Base-by-base conservation (phyloP, 2,113 vertebrate genomes). In the Deroptyus accipitrinus region DNA sequence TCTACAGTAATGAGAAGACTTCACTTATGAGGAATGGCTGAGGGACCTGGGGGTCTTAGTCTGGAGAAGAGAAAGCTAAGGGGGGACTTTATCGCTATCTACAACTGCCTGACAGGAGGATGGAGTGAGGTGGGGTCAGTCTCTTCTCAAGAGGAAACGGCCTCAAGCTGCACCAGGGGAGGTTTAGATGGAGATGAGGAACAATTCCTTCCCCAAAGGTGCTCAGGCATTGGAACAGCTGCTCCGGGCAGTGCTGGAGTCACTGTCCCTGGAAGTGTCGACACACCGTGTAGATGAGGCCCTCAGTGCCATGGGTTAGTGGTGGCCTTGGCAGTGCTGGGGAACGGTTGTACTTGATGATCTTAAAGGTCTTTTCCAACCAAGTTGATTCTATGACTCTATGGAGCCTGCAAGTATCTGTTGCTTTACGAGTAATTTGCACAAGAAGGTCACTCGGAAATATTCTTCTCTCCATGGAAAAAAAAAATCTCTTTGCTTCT, bases 401-500 rank as follows among this genome's bases (percentile, higher is more conserved):
- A 24, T 0, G 3, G 83, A 93, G 61, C 44, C 70, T 89, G 57
- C 39, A 35, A 82, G 57, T 46, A 55, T 78, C 69, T 90, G 69
- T 89, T 94, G 48, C 81, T 88, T 88, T 78, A 69, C 42, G 39
- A 95, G 51, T 9, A 37, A 54, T 78, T 83, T 3, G 33, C 91
- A 52, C 75, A 83, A 49, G 54, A 92, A 93, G 78, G 74, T 95
- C 78, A 78, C 31, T 84, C 0, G 2, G 55, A 95, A 92, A 76
- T 73, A 79, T 23, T 84, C 39, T 69, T 59, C 2, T 22, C 86
- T 94, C 86, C 57, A 82, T 89, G 57, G 62, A 55, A 92, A 91
- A 13, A 94, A 33, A 59, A 92, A 44, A 31, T 67, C 27, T 76
- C 61, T 81, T 79, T 27, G 13, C 83, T 64, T 88, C 77, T 96